Conservation (phyloP, 2,888 invertebrate species). For the Pecten maximus region DNA sequence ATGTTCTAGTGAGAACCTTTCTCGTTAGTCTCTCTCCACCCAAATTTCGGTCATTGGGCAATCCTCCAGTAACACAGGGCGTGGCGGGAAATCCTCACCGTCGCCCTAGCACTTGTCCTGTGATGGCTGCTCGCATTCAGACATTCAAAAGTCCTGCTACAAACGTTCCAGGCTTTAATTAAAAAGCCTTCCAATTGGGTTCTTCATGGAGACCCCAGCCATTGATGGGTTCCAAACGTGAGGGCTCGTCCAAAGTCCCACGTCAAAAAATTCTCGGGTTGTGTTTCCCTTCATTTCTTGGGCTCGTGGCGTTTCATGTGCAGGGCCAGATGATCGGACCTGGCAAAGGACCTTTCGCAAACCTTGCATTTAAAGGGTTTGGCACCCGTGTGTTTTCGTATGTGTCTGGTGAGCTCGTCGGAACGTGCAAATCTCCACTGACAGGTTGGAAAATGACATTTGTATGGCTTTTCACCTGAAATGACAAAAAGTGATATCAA, state of each 20-base stretch:
- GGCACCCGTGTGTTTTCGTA: constrained; percentile 86
- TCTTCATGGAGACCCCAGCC: not conserved
- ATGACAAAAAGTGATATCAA: constrained; percentile 49
- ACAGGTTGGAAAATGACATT: constrained; percentile 85
- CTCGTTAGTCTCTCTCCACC: not conserved
- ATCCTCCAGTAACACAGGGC: not conserved
- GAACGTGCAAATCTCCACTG: constrained; percentile 86
- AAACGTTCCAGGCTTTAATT: not conserved
- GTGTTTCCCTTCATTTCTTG: constrained; percentile 83
- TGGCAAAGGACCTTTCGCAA: constrained; percentile 85
- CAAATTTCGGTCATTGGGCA: constrained; percentile 31
- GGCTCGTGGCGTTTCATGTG: constrained; percentile 89
- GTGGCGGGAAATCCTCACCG: not conserved
- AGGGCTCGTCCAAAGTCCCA: constrained; percentile 6
- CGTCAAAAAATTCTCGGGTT: constrained; percentile 4
- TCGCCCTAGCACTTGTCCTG: not conserved
- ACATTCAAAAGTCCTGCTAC: constrained; percentile 11
- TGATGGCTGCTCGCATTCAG: constrained; percentile 22
- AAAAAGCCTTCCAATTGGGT: not conserved
- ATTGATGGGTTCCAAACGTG: constrained; percentile 10
- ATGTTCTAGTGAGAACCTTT: not conserved
- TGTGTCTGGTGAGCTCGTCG: constrained; percentile 85
- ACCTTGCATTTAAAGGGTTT: constrained; percentile 86
- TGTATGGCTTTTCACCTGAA: constrained; percentile 85
- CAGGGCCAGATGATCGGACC: constrained; percentile 86